Evolutionary conservation across 1,140 invertebrate genomes (phyloP).

Genomic region (Ruditapes philippinarum): DNA sequence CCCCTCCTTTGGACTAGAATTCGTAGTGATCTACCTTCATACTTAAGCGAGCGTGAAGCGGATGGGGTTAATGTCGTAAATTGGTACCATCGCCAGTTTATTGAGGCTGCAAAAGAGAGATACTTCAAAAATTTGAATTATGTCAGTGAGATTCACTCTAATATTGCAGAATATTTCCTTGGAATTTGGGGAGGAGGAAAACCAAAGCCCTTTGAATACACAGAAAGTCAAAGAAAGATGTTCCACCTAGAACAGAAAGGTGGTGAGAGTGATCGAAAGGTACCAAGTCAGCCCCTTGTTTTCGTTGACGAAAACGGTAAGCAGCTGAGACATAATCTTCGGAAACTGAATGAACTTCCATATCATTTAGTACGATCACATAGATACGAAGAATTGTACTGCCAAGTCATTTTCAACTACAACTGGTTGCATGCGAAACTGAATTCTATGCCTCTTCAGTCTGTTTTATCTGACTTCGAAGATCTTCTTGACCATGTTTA

Average conservation of each 20-base stretch:
- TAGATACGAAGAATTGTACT: conserved; percentile 96
- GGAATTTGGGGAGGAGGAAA: conserved; percentile 93
- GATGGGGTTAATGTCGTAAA: conserved; percentile 99
- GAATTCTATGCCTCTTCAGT: conserved; percentile 96
- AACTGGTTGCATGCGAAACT: conserved; percentile 99
- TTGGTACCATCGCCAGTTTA: conserved; percentile 94
- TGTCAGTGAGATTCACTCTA: conserved; percentile 98
- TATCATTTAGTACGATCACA: conserved; percentile 97
- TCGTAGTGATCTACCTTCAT: conserved; percentile 89
- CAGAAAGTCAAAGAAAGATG: conserved; percentile 97
- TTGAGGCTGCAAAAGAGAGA: conserved; percentile 91
- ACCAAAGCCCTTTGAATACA: conserved; percentile 98
- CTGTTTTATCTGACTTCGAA: conserved; percentile 98
- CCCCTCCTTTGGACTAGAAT: conserved; percentile 97
- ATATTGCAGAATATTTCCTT: conserved; percentile 98
- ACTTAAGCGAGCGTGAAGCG: conserved; percentile 97
- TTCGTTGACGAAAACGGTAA: conserved; percentile 96
- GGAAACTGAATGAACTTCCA: conserved; percentile 92
- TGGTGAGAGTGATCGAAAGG: conserved; percentile 97
- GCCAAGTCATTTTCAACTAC: conserved; percentile 98
- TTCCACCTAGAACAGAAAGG: conserved; percentile 92
- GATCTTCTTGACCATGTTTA: conserved; percentile 94
- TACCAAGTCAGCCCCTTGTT: conserved; percentile 97
- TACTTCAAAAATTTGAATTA: conserved; percentile 99
- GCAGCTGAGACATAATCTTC: conserved; percentile 87